These are phyloP conservation scores for Bacillus rossius DNA, from an alignment of 1,140 invertebrate species.

Conservation along the genomic window DNA sequence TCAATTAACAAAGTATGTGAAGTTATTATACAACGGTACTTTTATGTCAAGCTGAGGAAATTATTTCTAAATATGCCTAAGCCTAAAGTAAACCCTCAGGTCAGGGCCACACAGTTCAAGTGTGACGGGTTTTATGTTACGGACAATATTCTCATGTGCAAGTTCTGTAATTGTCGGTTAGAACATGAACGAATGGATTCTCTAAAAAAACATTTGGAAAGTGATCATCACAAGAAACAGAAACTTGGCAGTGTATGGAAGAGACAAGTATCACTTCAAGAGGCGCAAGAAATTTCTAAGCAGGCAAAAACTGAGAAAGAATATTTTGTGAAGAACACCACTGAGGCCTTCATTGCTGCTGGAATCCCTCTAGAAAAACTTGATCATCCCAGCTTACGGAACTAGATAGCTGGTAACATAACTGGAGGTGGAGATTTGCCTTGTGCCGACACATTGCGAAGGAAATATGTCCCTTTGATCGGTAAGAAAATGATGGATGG, in stretches of 20 bases:
- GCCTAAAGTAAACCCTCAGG: no score
- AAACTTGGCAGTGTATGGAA: background rate
- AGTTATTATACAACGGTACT: no score
- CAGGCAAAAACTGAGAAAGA: background rate
- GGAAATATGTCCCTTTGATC: background rate
- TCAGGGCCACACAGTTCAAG: no score
- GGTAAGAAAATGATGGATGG: conserved; percentile 1
- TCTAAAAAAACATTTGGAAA: background rate
- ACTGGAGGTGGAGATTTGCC: background rate
- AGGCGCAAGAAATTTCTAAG: background rate
- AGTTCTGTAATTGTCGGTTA: no score
- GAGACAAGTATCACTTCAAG: background rate
- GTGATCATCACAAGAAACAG: background rate
- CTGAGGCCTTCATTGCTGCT: background rate
- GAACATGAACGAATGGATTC: background rate
- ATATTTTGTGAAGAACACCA: background rate
- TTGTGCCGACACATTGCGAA: background rate
- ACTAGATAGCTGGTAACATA: background rate
- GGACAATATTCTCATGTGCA: no score
- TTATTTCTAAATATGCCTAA: no score
- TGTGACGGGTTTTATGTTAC: no score
- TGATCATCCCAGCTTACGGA: background rate
- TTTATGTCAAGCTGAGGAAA: no score
- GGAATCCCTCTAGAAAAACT: background rate
- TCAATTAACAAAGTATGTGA: no score